Percentiles rank a stretch among this genome's conserved stretches.
Conservation (phyloP, 2,888 invertebrate species). For the Eupithecia insigniata region DNA sequence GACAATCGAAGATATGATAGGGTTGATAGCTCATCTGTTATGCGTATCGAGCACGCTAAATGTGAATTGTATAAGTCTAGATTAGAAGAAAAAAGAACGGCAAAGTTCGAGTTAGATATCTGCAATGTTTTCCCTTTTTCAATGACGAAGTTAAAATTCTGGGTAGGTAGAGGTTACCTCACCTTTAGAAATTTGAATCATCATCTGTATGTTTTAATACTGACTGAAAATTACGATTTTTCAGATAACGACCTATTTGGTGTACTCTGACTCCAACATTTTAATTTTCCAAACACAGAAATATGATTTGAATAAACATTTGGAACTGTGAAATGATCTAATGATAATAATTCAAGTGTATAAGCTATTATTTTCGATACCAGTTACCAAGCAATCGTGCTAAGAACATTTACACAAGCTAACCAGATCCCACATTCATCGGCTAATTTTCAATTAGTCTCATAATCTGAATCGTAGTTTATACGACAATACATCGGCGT, state of each 20-base stretch:
- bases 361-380: neutral
- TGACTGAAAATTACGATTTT: neutral
- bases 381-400: neutral
- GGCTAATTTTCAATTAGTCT: slow-evolving; percentile 40
- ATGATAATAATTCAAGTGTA: neutral
- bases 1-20: slow-evolving; percentile 11
- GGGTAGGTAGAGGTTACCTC: neutral
- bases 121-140: neutral
- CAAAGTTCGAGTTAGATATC: neutral
- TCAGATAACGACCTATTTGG: neutral
- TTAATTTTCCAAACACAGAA: neutral
- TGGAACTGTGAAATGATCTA: neutral
- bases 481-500: slow-evolving; percentile 41
- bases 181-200: neutral
- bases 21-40: slow-evolving; percentile 1
- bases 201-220: neutral
- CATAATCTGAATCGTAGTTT: slow-evolving; percentile 34
- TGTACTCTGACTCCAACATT: neutral
- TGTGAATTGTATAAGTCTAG: neutral
- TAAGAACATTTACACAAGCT: neutral
- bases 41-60: neutral
- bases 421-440: neutral
- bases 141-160: neutral
- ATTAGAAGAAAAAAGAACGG: neutral
- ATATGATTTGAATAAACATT: neutral